These are phyloP conservation scores for Muricea muricata DNA, from an alignment of 92 coral and sea anemone genomes.

Conservation along the genomic window DNA sequence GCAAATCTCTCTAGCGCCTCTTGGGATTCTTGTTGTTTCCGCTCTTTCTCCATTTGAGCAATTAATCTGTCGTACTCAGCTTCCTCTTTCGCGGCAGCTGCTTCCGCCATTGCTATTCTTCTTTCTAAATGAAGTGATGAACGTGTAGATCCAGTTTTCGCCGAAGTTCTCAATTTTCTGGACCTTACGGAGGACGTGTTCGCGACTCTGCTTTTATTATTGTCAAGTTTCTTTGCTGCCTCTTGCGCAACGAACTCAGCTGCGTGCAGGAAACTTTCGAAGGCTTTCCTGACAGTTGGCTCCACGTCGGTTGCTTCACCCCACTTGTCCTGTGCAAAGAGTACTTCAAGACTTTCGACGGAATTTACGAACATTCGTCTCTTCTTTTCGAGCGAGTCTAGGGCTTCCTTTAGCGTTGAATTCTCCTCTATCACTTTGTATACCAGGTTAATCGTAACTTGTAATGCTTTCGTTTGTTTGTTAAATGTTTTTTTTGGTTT, in stretches of 20 bases:
- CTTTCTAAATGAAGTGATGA: background rate
- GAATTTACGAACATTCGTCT: slow-evolving; percentile 1
- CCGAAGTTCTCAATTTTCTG: background rate
- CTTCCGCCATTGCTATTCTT: background rate
- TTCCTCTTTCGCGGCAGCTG: slow-evolving; percentile 15
- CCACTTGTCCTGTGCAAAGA: slow-evolving; percentile 56
- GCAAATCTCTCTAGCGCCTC: slow-evolving; percentile 9
- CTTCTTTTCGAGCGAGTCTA: slow-evolving; percentile 40
- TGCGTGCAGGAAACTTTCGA: background rate
- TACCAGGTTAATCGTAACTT: slow-evolving; percentile 24
- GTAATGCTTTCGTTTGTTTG: background rate
- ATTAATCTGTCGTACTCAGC: slow-evolving; percentile 10
- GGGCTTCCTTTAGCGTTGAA: slow-evolving; percentile 15
- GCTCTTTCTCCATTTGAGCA: background rate
- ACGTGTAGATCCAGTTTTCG: background rate
- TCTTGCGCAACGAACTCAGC: background rate
- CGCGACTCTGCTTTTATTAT: background rate
- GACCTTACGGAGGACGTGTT: background rate
- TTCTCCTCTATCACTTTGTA: slow-evolving; percentile 35
- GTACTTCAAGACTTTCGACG: background rate
- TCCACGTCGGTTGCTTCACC: slow-evolving; percentile 33
- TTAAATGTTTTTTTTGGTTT: background rate
- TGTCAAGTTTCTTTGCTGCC: slow-evolving; percentile 20
- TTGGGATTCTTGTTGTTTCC: background rate
- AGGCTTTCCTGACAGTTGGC: background rate